Evolutionary conservation across 2,113 vertebrate genomes (phyloP), one percentile per base, ranked within the genome.

Genomic region (Prochilodus magdalenae): DNA sequence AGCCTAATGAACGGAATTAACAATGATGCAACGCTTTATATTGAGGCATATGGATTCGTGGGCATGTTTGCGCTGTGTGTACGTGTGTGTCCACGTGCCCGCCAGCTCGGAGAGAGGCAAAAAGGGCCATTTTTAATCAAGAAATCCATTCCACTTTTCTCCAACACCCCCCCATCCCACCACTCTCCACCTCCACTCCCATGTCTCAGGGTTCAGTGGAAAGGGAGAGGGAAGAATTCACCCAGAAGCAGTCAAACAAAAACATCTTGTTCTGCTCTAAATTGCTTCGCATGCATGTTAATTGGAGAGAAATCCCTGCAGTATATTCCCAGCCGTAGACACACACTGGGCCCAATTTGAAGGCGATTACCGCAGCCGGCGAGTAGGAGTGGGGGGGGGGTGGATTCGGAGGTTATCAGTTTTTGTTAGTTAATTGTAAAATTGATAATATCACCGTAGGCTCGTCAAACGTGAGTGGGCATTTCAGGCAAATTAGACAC

Each of bases 241-340:
- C 90, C 93, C 93, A 80, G 89, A 88, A 94, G 93, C 92, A 92
- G 93, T 91, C 88, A 90, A 89, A 94, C 94, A 93, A 93, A 94
- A 94, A 94, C 92, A 93, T 94, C 91, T 93, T 94, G 93, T 94
- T 94, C 92, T 91, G 73, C 91, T 93, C 90, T 91, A 94, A 93
- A 94, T 95, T 93, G 93, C 93, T 93, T 92, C 92, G 92, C 92
- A 93, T 94, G 93, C 93, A 94, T 94, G 92, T 94, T 95, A 94
- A 95, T 94, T 94, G 93, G 91, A 88, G 85, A 92, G 92, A 94
- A 94, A 92, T 94, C 94, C 93, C 94, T 84, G 90, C 91, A 93
- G 93, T 85, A 73, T 69, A 66, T 79, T 80, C 67, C 44, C 73
- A 80, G 79, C 82, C 81, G 60, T 83, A 86, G 73, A 84, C 78